Base-by-base conservation (phyloP, 2,888 invertebrate genomes). In the Yponomeuta sedellus region DNA sequence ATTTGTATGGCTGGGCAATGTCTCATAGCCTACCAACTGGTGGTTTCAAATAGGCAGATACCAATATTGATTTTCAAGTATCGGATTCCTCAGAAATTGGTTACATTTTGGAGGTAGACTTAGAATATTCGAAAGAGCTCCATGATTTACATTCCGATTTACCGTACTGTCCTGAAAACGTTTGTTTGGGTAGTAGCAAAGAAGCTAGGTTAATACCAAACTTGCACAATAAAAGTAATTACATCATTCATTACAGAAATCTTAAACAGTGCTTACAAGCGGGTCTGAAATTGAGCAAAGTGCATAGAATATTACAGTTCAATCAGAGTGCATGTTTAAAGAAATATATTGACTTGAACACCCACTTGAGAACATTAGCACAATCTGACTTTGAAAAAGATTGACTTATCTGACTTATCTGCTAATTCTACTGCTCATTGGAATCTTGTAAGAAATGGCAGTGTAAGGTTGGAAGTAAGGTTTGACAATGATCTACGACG, bases 281-380 rank as follows among this genome's bases (percentile, higher is more conserved):
- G 65, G 76, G 75, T 16, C 59, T 80, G 25, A 69, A 68, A 68
- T 64, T 80, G 28, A 69, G 44, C 56, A 75, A 77, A 70, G 72
- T 79, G 56, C 75, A n/a, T n/a, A n/a, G n/a, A n/a, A n/a, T n/a
- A n/a, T n/a, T n/a, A n/a, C n/a, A 77, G 71, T 84, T 83, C 70
- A 70, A 77, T 39, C 81, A 85, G 73, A 73, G 71, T 61, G 68
- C 75, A 6, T 85, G 80, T 77, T 68, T 83, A 12, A 72, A 81
- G 70, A 65, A 70, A 66, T 83, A 83, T 68, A 82, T 84, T 59
- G 77, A 82, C 56, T 68, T 81, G 66, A 87, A 86, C 71, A 83
- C 78, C 8, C 64, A 75, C 59, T 65, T 79, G 40, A 66, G 81
- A 66, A 75, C 71, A 34, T 52, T 66, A 63, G 72, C 80, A 3